phyloP scores from a whole-genome alignment of 92 coral and sea anemone species.

The Porites lobata region DNA sequence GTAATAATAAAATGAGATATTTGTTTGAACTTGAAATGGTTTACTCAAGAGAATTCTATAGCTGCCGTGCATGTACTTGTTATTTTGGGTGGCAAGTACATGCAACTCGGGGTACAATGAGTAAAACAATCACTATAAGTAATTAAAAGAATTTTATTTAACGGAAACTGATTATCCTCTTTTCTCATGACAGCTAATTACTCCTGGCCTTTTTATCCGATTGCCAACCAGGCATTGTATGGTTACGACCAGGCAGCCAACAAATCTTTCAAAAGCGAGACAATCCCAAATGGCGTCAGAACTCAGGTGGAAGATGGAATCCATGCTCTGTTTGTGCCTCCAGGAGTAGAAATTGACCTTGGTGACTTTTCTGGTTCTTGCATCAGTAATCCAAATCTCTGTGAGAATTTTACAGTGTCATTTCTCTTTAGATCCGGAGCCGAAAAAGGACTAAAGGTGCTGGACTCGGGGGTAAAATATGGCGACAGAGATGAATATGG shows the following conservation, averaged over 20 bases:
- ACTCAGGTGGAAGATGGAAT: conserved; percentile 2
- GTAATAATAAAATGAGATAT: no score
- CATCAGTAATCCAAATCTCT: conserved; percentile 14
- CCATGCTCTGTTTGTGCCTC: conserved; percentile 30
- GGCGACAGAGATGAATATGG: background rate
- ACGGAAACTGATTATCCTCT: no score
- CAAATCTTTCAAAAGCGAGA: conserved; percentile 9
- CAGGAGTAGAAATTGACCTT: conserved; percentile 14
- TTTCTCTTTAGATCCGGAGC: conserved; percentile 1
- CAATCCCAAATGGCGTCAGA: background rate
- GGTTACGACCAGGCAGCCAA: conserved; percentile 20
- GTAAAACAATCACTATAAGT: no score
- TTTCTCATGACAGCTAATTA: background rate
- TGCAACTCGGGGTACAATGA: no score
- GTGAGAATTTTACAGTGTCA: conserved; percentile 19
- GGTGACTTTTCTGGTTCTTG: conserved; percentile 29
- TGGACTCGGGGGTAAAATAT: conserved; percentile 14
- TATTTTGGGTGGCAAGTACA: no score
- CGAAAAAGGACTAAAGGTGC: background rate
- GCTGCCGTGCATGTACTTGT: no score
- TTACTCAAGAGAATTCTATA: no score
- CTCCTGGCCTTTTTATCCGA: conserved; percentile 8
- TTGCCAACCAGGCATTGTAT: conserved; percentile 2
- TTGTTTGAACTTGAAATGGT: no score
- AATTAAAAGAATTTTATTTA: no score